phyloP scores from a whole-genome alignment of 2,797 vertebrate genomes.

The Poecile montanus region DNA sequence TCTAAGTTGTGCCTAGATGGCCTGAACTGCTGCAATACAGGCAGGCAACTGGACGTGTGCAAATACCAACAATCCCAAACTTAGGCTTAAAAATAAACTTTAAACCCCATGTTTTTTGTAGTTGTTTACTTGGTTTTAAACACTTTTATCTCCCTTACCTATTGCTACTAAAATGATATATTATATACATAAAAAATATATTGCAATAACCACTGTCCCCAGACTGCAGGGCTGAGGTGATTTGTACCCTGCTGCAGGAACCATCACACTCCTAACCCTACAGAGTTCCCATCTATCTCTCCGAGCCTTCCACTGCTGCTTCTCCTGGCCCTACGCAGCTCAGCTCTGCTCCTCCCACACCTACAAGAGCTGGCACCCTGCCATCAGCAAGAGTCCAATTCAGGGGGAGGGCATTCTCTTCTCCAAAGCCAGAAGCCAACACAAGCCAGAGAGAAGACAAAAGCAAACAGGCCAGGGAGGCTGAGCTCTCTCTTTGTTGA shows the following conservation, averaged over 20 bases:
- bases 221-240: neutral
- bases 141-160: neutral
- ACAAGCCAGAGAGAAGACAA: neutral
- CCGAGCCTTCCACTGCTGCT: fast-evolving
- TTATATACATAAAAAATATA: neutral
- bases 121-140: neutral
- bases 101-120: neutral
- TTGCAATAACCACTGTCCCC: neutral
- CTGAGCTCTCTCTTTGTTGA: neutral
- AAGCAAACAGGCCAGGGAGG: neutral
- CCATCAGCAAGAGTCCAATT: neutral
- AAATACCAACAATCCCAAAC: neutral
- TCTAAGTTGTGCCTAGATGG: neutral
- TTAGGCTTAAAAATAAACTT: neutral
- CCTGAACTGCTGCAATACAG: neutral
- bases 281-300: neutral
- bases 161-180: neutral
- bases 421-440: neutral
- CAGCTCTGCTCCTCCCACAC: neutral
- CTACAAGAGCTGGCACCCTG: neutral
- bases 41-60: neutral
- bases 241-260: neutral
- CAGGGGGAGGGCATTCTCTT: neutral
- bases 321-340: neutral
- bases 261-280: neutral